Percentiles rank a stretch among this genome's conserved stretches.
phyloP scores from a whole-genome alignment of 2,888 invertebrate genomes.

The Masnerella sp. region DNA sequence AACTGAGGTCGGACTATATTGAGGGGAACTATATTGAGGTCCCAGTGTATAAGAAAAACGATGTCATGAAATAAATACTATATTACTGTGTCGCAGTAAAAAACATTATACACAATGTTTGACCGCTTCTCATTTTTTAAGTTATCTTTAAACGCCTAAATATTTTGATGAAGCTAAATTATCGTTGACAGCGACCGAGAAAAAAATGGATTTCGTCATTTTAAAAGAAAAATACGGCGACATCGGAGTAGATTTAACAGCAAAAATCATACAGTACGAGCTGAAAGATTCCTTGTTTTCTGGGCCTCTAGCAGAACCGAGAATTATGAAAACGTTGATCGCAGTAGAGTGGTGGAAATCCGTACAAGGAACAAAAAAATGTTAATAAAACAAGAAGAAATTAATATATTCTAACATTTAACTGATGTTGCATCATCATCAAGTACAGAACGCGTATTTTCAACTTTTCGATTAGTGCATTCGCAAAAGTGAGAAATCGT shows the following conservation, averaged over 20 bases:
- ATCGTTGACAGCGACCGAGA: background rate
- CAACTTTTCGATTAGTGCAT: too few species aligned
- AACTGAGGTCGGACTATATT: too few species aligned
- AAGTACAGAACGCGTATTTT: too few species aligned
- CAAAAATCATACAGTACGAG: slow-evolving; percentile 1
- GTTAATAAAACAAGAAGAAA: too few species aligned
- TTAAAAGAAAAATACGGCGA: slow-evolving; percentile 10
- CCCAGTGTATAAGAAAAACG: too few species aligned
- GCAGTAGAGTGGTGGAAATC: background rate
- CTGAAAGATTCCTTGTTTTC: background rate
- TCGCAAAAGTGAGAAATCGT: too few species aligned
- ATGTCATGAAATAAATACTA: too few species aligned
- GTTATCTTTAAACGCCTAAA: slow-evolving; percentile 7
- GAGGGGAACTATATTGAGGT: too few species aligned
- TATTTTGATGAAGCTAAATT: slow-evolving; percentile 1
- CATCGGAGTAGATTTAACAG: background rate
- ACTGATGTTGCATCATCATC: background rate
- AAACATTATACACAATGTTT: too few species aligned
- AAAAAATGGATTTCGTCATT: background rate
- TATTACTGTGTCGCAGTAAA: too few species aligned
- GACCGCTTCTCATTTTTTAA: background rate
- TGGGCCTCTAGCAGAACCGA: background rate
- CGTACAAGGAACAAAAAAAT: background rate
- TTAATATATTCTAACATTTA: background rate
- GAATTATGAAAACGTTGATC: background rate